Evolutionary conservation across 2,797 vertebrate genomes (phyloP).

Genomic region (Galago senegalensis): DNA sequence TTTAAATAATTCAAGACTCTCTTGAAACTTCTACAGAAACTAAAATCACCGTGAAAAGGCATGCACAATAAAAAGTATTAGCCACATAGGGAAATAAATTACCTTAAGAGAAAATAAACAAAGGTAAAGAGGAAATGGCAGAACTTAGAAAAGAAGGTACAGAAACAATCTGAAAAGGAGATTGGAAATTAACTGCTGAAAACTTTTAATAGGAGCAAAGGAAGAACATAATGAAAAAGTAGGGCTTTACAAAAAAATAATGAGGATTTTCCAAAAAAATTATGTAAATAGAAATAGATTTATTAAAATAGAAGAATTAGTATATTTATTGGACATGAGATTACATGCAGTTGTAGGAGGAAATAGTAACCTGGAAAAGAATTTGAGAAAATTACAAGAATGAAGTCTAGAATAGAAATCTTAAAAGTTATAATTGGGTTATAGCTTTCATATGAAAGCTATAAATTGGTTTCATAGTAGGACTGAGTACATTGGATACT

Average conservation of each 20-base stretch:
- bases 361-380: background rate
- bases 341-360: background rate
- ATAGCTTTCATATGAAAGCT: too few species aligned
- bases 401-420: background rate
- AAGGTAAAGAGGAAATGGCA: background rate
- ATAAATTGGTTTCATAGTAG: background rate
- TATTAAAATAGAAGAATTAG: background rate
- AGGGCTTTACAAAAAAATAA: background rate
- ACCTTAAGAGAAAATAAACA: background rate
- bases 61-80: background rate
- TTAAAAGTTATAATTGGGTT: too few species aligned
- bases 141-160: background rate
- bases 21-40: background rate
- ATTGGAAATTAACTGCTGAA: background rate
- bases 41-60: background rate
- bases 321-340: background rate
- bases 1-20: slow-evolving; percentile 32
- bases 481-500: too few species aligned
- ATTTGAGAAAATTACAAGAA: background rate
- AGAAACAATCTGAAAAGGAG: slow-evolving; percentile 8
- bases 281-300: background rate
- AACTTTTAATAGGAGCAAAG: background rate
- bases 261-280: background rate
- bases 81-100: background rate
- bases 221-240: background rate